A percentile compares a stretch with the other conserved stretches of the same genome.
Evolutionary conservation across 2,888 invertebrate genomes (phyloP).

Genomic region (Sarcophaga carnaria): DNA sequence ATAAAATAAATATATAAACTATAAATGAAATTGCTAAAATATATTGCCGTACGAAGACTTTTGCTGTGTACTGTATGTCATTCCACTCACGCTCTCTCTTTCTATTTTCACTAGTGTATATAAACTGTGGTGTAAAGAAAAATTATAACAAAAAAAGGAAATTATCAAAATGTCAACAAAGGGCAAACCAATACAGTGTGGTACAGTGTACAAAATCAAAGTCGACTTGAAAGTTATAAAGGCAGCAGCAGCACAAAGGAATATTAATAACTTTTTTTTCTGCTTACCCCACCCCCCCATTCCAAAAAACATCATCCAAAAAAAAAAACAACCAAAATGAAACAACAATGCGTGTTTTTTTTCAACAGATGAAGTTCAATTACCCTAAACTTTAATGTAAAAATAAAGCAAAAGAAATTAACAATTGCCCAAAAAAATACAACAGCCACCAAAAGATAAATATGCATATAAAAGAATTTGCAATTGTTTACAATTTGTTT

Average conservation of each 20-base stretch:
- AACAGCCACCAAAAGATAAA: background rate
- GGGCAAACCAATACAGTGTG: slow-evolving; percentile 41
- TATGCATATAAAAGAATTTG: background rate
- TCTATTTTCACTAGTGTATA: no score
- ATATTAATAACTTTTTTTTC: slow-evolving; percentile 47
- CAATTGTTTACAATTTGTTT: slow-evolving; percentile 45
- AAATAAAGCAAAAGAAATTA: slow-evolving; percentile 20
- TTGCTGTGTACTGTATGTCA: no score
- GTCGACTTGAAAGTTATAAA: slow-evolving; percentile 52
- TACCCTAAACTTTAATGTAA: slow-evolving; percentile 57
- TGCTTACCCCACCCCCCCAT: background rate
- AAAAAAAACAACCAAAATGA: slow-evolving; percentile 46
- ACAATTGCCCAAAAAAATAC: slow-evolving; percentile 47
- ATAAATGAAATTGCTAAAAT: no score
- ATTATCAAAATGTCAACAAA: slow-evolving; percentile 69
- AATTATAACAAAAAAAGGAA: slow-evolving; percentile 20
- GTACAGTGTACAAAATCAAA: slow-evolving; percentile 44
- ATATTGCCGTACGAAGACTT: no score
- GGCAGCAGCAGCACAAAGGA: slow-evolving; percentile 49
- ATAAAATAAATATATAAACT: no score
- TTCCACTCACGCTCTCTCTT: slow-evolving; percentile 7
- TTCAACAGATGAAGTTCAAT: slow-evolving; percentile 63
- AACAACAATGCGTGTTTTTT: slow-evolving; percentile 51
- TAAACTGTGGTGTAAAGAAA: slow-evolving; percentile 38
- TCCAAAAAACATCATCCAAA: slow-evolving; percentile 58